A percentile compares a stretch with the other conserved stretches of the same genome.
phyloP scores from a whole-genome alignment of 2,888 invertebrate genomes.

The Unio delphinus region DNA sequence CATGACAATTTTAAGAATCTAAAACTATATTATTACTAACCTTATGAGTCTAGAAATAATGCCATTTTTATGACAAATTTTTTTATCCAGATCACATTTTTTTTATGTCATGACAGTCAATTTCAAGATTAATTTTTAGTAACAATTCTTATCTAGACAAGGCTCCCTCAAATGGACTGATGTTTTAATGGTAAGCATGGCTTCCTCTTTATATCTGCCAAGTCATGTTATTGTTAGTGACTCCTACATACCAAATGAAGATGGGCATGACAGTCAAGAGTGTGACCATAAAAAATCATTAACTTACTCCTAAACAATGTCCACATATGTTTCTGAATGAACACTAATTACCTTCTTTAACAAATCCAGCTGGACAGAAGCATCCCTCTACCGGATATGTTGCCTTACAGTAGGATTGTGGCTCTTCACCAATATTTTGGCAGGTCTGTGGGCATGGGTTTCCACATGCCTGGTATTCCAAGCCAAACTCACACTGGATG shows the following conservation, averaged over 20 bases:
- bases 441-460: conserved; percentile 88
- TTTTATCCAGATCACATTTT: too few relatives aligned
- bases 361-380: conserved; percentile 59
- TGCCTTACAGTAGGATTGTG: conserved; percentile 41
- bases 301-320: background rate
- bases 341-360: conserved; percentile 39
- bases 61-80: too few relatives aligned
- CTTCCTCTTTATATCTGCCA: too few relatives aligned
- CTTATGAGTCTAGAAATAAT: too few relatives aligned
- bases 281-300: background rate
- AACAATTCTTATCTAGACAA: too few relatives aligned
- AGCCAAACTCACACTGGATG: conserved; percentile 89
- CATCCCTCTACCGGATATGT: conserved; percentile 63
- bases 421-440: conserved; percentile 40
- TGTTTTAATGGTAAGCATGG: too few relatives aligned
- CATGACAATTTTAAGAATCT: too few relatives aligned
- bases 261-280: background rate
- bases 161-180: too few relatives aligned
- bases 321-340: background rate
- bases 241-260: background rate
- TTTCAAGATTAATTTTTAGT: too few relatives aligned
- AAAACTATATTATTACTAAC: too few relatives aligned
- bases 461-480: conserved; percentile 85
- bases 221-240: too few relatives aligned
- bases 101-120: too few relatives aligned